Percentiles rank a stretch among this genome's conserved stretches.
Evolutionary conservation across 2,113 vertebrate species (phyloP).

Genomic region (Bos indicus): DNA sequence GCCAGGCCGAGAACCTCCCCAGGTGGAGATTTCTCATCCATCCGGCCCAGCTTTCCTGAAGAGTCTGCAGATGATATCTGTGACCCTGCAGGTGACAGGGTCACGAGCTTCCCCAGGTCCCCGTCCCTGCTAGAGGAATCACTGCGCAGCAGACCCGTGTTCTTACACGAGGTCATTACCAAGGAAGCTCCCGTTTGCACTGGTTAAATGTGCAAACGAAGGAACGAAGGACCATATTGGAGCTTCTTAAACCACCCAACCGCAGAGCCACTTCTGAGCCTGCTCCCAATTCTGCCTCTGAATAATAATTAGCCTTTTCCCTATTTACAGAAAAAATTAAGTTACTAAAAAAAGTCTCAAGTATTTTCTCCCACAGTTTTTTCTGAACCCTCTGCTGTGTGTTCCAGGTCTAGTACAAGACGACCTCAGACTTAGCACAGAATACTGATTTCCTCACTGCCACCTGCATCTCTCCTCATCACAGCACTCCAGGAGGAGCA

Average conservation of each 20-base stretch:
- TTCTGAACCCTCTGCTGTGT: not conserved
- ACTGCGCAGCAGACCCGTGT: not conserved
- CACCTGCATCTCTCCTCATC: not conserved
- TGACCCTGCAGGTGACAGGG: not conserved
- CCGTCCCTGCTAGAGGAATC: not conserved
- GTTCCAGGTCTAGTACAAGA: not conserved
- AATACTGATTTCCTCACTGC: not conserved
- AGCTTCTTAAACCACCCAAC: not conserved
- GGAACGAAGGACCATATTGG: not conserved
- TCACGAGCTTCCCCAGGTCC: not conserved
- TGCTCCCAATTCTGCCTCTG: not conserved
- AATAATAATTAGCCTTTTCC: slow-evolving; percentile 10
- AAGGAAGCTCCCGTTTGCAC: not conserved
- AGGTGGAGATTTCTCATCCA: not conserved
- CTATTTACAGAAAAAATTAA: not conserved
- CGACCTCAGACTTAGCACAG: not conserved
- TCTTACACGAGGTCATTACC: not conserved
- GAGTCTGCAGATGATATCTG: not conserved
- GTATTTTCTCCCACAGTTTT: not conserved
- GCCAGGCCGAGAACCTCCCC: not conserved
- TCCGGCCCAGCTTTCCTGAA: not conserved
- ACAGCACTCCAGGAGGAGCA: not conserved
- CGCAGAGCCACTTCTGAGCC: not conserved
- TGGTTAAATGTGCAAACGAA: not conserved
- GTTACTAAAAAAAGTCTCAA: not conserved